Evolutionary conservation across 2,113 vertebrate species (phyloP).

Genomic region (Tachysurus vachellii): DNA sequence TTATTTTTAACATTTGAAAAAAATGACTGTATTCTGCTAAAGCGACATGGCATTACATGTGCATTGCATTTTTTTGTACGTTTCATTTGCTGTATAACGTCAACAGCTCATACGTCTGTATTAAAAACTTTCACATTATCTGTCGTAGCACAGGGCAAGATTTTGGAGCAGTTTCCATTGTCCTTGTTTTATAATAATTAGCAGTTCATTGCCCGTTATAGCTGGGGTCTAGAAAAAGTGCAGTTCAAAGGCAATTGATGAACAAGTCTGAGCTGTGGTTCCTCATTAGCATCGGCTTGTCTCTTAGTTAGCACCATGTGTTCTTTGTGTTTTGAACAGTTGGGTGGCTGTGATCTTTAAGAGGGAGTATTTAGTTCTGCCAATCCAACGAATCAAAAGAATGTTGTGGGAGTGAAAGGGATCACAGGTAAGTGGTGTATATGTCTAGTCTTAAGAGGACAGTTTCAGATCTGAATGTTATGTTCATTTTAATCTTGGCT

Average conservation of each 20-base stretch:
- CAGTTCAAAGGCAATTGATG: slow-evolving; percentile 39
- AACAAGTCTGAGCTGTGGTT: slow-evolving; percentile 21
- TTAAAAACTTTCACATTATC: not conserved
- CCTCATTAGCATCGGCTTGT: slow-evolving; percentile 35
- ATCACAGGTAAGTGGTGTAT: not conserved
- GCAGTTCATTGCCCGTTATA: not conserved
- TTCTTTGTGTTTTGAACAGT: slow-evolving; percentile 36
- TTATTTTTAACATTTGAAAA: too few relatives aligned
- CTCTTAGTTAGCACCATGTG: slow-evolving; percentile 29
- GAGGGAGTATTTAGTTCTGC: slow-evolving; percentile 11
- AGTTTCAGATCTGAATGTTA: not conserved
- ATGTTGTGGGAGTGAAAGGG: not conserved
- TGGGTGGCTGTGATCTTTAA: slow-evolving; percentile 26
- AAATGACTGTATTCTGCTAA: too few relatives aligned
- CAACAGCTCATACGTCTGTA: too few relatives aligned
- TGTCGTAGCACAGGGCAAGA: not conserved
- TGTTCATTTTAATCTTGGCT: not conserved
- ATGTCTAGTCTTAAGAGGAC: not conserved
- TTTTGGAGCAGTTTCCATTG: not conserved
- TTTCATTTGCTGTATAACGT: too few relatives aligned
- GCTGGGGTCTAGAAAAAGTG: slow-evolving; percentile 3
- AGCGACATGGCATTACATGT: too few relatives aligned
- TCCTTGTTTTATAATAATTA: slow-evolving; percentile 28
- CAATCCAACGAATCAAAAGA: slow-evolving; percentile 33
- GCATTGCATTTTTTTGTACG: too few relatives aligned